phyloP scores from a whole-genome alignment of 2,888 invertebrate genomes.

The Leucozona laternaria region DNA sequence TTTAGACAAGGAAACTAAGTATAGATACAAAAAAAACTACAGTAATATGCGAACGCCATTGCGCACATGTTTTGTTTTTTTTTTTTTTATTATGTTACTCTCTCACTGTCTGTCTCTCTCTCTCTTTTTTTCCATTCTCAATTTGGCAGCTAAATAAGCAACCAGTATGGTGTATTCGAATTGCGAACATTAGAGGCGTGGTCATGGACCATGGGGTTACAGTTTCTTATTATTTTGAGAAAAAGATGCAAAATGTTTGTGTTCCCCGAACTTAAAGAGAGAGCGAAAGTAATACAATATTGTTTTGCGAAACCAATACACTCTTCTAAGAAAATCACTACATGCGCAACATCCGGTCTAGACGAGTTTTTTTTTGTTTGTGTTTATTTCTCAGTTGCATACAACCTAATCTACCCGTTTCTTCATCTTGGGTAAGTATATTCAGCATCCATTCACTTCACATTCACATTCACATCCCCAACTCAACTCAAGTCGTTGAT shows the following conservation, averaged over 20 bases:
- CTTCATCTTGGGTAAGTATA: constrained; percentile 57
- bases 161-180: constrained; percentile 41
- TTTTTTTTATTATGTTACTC: background rate
- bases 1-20: constrained; percentile 29
- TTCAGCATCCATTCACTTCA: constrained; percentile 4
- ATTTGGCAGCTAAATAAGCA: constrained; percentile 25
- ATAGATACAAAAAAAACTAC: constrained; percentile 1
- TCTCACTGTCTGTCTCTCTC: background rate
- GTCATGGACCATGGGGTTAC: constrained; percentile 38
- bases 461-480: background rate
- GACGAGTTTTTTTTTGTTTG: constrained; percentile 51
- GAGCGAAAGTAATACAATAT: constrained; percentile 67
- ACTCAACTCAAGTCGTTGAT: background rate
- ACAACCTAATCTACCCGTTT: constrained; percentile 8
- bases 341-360: constrained; percentile 74
- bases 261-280: constrained; percentile 52
- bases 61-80: constrained; percentile 65
- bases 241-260: constrained; percentile 44
- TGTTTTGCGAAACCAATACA: constrained; percentile 25
- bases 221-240: constrained; percentile 44
- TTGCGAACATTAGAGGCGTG: constrained; percentile 63
- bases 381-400: constrained; percentile 14
- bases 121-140: constrained; percentile 45
- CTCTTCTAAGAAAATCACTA: constrained; percentile 20
- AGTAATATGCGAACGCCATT: constrained; percentile 66